These are phyloP conservation scores for Natrix natrix DNA, from an alignment of 2,797 vertebrate genomes.

Conservation along the genomic window DNA sequence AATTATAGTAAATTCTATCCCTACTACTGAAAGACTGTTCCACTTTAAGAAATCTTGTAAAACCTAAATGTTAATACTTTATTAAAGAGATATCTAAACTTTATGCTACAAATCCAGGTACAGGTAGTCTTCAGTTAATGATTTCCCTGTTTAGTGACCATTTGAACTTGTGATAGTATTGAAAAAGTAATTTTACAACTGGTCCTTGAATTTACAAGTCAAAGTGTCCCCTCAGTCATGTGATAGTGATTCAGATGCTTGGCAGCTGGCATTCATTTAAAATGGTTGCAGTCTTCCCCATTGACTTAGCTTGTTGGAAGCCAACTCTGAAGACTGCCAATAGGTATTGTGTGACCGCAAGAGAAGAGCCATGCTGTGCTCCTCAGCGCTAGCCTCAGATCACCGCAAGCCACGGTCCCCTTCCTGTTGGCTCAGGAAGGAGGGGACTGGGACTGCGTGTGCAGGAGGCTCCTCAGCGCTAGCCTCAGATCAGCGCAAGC, in stretches of 20 bases:
- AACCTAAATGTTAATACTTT: neutral
- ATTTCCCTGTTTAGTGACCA: neutral
- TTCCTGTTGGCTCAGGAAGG: no score
- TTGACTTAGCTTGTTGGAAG: no score
- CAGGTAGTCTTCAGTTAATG: neutral
- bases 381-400: no score
- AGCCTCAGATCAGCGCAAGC: no score
- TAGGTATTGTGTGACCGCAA: no score
- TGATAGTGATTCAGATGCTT: neutral
- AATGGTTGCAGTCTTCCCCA: neutral
- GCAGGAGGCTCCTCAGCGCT: no score
- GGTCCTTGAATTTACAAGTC: neutral
- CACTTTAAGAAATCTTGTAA: neutral
- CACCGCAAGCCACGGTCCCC: no score
- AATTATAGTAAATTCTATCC: neutral
- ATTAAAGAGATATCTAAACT: neutral
- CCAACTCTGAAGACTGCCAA: no score
- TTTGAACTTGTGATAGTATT: neutral
- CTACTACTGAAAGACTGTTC: neutral
- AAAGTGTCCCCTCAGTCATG: neutral
- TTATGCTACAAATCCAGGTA: neutral
- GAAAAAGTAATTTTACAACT: neutral
- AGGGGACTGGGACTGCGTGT: no score
- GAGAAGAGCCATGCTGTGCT: no score
- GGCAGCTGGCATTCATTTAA: neutral